Conservation (phyloP, 1,140 invertebrate species). For the Drosophila prosaltans region DNA sequence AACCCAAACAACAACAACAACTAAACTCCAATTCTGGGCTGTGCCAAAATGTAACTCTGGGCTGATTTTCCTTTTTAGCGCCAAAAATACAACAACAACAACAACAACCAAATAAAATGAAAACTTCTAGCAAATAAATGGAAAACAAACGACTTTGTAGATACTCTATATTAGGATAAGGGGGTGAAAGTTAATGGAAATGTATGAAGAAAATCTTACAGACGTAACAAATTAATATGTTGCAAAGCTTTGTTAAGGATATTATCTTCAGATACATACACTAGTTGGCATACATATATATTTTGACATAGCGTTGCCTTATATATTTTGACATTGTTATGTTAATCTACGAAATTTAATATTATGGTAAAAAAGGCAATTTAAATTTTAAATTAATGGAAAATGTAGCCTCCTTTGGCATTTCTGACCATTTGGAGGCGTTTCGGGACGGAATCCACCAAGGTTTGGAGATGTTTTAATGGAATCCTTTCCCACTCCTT, state of each 20-base stretch:
- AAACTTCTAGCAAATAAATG: not conserved
- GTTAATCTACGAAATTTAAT: conserved; percentile 8
- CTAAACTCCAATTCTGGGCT: conserved; percentile 48
- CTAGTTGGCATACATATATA: too few relatives aligned
- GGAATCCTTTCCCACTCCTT: conserved; percentile 20
- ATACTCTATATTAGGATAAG: not conserved
- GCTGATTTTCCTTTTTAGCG: conserved; percentile 74
- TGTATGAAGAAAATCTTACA: too few relatives aligned
- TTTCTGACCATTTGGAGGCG: conserved; percentile 23
- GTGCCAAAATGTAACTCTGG: conserved; percentile 43
- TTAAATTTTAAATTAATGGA: conserved; percentile 26
- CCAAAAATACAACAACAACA: conserved; percentile 38
- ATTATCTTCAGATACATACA: too few relatives aligned
- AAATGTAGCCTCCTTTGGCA: conserved; percentile 28
- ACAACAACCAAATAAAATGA: not conserved
- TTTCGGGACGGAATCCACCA: conserved; percentile 21
- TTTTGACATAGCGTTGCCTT: too few relatives aligned
- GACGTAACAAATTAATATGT: too few relatives aligned
- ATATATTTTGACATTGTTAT: conserved; percentile 20
- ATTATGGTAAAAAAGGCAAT: conserved; percentile 3
- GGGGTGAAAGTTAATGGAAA: too few relatives aligned
- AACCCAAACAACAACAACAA: conserved; percentile 51
- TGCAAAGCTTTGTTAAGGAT: too few relatives aligned
- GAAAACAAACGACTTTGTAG: not conserved
- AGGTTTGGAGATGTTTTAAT: conserved; percentile 11